Percentiles rank a stretch among this genome's conserved stretches.
phyloP scores from a whole-genome alignment of 2,888 invertebrate species.

The Acronicta aceris region DNA sequence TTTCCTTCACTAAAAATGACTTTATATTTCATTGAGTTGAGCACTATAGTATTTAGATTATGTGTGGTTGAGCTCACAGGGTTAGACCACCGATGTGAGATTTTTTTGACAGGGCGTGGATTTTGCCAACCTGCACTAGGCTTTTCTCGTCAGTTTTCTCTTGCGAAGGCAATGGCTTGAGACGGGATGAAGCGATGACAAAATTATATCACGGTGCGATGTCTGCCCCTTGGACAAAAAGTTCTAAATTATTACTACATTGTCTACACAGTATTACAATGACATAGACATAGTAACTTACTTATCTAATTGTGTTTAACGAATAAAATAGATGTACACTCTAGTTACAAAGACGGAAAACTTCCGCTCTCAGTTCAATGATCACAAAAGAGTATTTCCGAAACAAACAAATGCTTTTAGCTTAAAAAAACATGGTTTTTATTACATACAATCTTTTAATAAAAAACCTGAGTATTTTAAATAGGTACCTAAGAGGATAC shows the following conservation, averaged over 20 bases:
- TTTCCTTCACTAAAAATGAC: no score
- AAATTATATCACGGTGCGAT: no score
- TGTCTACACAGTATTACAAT: background rate
- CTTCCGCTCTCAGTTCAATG: slow-evolving; percentile 16
- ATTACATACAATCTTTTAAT: background rate
- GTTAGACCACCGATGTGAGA: no score
- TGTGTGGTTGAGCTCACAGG: no score
- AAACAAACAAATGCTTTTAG: slow-evolving; percentile 52
- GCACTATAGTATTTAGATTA: no score
- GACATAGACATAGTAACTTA: background rate
- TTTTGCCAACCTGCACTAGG: no score
- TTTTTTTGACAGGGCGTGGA: no score
- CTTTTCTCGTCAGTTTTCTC: no score
- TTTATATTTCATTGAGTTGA: no score
- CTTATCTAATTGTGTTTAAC: slow-evolving; percentile 1
- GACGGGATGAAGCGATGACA: no score
- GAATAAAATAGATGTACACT: slow-evolving; percentile 7
- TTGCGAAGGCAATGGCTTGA: no score
- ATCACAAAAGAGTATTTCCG: slow-evolving; percentile 33
- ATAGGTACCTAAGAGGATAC: no score
- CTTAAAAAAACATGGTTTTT: slow-evolving; percentile 23
- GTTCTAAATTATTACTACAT: background rate
- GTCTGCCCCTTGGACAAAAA: background rate
- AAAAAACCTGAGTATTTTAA: background rate
- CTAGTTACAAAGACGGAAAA: slow-evolving; percentile 25